phyloP scores from a whole-genome alignment of 2,888 invertebrate genomes.

The Tenodera sinensis region DNA sequence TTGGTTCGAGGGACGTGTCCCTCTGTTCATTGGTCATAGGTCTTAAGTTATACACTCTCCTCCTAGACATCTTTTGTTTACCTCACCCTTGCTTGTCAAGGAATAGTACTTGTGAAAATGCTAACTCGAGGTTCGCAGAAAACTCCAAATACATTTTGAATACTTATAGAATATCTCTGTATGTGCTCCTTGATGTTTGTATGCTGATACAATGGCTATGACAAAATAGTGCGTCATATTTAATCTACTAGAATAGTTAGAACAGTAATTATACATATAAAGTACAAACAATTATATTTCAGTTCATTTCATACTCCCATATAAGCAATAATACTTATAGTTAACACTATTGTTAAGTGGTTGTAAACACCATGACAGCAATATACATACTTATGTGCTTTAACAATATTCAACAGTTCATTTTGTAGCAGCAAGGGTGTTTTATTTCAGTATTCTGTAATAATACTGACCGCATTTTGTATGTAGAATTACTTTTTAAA shows the following conservation, averaged over 20 bases:
- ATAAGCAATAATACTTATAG: neutral
- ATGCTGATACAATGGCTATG: neutral
- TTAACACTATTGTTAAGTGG: neutral
- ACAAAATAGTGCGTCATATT: neutral
- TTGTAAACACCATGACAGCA: neutral
- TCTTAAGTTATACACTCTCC: no score
- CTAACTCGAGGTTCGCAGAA: no score
- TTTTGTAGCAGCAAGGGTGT: neutral
- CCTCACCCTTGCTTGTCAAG: no score
- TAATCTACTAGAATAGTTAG: neutral
- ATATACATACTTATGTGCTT: neutral
- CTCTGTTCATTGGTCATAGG: no score
- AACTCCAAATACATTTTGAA: no score
- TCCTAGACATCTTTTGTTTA: no score
- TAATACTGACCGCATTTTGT: neutral
- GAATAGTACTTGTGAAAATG: no score
- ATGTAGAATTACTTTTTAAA: no score
- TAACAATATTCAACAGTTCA: neutral
- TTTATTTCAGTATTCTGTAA: neutral
- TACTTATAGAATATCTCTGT: neutral
- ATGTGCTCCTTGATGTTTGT: neutral
- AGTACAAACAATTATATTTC: neutral
- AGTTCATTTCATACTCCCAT: neutral
- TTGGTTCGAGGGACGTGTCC: no score
- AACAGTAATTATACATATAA: neutral